Evolutionary conservation across 2,113 vertebrate genomes (phyloP).

Genomic region (Rhabdomys dilectus): DNA sequence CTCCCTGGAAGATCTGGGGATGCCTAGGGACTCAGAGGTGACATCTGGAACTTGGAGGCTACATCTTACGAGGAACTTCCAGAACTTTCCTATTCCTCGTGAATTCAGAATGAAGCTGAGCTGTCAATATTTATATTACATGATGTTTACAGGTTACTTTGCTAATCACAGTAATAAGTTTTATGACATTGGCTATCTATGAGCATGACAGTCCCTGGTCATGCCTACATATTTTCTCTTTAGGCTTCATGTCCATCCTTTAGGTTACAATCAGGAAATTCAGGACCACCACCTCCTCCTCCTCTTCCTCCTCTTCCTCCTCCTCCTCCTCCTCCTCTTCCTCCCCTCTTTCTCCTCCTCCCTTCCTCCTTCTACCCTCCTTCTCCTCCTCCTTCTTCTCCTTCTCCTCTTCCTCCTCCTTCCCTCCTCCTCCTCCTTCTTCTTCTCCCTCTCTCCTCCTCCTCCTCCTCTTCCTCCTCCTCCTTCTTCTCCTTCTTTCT

Average conservation of each 20-base stretch:
- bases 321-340: no score
- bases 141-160: neutral
- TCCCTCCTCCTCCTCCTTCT: no score
- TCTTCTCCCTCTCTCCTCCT: no score
- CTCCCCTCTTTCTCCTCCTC: no score
- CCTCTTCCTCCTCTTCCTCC: no score
- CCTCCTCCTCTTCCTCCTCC: no score
- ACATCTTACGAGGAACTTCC: neutral
- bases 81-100: neutral
- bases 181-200: neutral
- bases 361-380: no score
- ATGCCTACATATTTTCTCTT: neutral
- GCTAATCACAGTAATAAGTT: neutral
- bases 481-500: neutral
- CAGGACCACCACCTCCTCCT: neutral
- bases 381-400: no score
- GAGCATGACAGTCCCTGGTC: neutral
- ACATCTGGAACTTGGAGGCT: neutral
- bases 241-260: neutral
- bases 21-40: neutral
- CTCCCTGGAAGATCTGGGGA: neutral
- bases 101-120: neutral
- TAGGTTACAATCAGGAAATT: neutral
- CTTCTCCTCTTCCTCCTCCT: no score
- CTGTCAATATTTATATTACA: neutral